Conservation (phyloP, 2,113 vertebrate species). For the Neodon shergylaensis region DNA sequence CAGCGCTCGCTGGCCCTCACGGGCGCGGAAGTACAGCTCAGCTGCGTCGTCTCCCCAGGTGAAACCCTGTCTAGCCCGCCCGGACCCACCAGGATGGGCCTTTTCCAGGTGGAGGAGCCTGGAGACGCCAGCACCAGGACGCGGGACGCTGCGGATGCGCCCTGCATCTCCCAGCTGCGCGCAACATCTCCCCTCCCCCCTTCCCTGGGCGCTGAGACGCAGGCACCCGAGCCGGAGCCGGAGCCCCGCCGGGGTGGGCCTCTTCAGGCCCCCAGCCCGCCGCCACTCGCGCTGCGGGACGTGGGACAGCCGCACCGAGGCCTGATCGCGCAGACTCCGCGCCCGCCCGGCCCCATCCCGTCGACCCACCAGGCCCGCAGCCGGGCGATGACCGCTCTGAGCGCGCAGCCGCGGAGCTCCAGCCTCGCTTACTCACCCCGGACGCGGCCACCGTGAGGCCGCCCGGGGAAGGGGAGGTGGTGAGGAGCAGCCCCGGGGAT, state of each 20-base stretch:
- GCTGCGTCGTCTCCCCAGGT: background rate
- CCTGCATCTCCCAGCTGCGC: background rate
- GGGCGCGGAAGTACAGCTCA: background rate
- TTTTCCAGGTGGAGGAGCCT: background rate
- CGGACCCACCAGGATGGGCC: background rate
- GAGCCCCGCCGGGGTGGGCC: background rate
- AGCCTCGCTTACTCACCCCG: constrained; percentile 7
- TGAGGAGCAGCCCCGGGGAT: background rate
- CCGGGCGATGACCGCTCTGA: too few relatives aligned
- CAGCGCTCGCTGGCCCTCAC: background rate
- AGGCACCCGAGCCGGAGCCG: background rate
- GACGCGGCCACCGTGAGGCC: rapidly evolving
- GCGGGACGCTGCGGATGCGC: too few relatives aligned
- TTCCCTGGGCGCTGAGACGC: background rate
- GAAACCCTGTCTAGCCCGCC: background rate
- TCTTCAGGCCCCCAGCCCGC: background rate
- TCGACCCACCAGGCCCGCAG: background rate
- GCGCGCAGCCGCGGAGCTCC: background rate
- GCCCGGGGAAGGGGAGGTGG: rapidly evolving
- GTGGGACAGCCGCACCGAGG: background rate
- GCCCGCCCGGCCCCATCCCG: background rate
- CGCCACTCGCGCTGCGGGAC: background rate
- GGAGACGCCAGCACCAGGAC: background rate
- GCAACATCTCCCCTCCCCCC: background rate
- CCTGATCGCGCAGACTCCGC: background rate